Conservation (phyloP, 2,888 invertebrate species). For the Mythimna loreyi region DNA sequence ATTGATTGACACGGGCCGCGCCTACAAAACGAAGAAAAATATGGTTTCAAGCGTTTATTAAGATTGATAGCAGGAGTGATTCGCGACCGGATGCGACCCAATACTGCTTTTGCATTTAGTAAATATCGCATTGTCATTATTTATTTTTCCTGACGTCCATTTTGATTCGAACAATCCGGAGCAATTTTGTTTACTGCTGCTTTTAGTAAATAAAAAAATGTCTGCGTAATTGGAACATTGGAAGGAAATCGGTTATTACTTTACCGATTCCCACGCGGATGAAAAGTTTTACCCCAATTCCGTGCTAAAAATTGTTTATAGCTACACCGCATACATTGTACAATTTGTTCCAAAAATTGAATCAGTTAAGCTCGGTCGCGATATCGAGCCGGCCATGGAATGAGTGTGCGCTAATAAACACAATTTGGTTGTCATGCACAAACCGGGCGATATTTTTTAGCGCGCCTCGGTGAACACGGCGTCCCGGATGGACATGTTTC, state of each 20-base stretch:
- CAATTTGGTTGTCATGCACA: conserved; percentile 49
- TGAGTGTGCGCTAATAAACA: conserved; percentile 57
- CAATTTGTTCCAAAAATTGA: conserved; percentile 54
- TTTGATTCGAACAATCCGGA: conserved; percentile 22
- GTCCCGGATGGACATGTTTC: conserved; percentile 40
- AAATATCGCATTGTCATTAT: conserved; percentile 72
- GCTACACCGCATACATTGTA: conserved; percentile 41
- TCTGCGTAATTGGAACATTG: conserved; percentile 18
- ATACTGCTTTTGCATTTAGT: conserved; percentile 67
- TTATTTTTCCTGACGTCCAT: conserved; percentile 53
- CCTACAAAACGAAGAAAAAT: conserved; percentile 83
- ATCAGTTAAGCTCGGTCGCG: conserved; percentile 43
- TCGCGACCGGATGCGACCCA: conserved; percentile 67
- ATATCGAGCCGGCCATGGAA: conserved; percentile 33
- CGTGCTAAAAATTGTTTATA: conserved; percentile 25
- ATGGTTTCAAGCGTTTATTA: conserved; percentile 85
- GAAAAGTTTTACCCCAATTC: conserved; percentile 30
- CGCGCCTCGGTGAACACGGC: conserved; percentile 20
- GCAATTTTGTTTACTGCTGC: conserved; percentile 15
- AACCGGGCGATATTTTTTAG: conserved; percentile 37
- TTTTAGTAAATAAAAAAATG: conserved; percentile 32
- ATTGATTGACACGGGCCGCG: conserved; percentile 83
- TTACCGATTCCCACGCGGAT: conserved; percentile 21
- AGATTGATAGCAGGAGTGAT: conserved; percentile 81
- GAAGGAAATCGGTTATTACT: conserved; percentile 21